phyloP scores from a whole-genome alignment of 2,797 vertebrate species.

The Scyliorhinus canicula region DNA sequence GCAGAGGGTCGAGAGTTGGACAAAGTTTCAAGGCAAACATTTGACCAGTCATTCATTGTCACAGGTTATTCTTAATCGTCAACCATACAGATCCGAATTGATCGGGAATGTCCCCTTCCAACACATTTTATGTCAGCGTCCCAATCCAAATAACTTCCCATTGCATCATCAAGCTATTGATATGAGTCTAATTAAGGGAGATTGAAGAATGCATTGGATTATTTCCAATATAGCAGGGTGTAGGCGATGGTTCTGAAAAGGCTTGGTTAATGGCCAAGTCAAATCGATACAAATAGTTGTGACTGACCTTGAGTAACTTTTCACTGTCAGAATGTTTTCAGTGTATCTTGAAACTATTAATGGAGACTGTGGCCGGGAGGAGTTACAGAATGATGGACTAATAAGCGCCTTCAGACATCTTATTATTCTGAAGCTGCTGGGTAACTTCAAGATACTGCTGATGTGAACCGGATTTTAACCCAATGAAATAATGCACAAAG shows the following conservation, averaged over 20 bases:
- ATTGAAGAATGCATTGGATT: neutral
- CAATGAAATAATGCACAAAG: neutral
- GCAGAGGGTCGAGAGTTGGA: too few relatives aligned
- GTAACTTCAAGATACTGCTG: neutral
- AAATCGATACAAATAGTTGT: neutral
- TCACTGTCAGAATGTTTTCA: neutral
- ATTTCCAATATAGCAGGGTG: neutral
- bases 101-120: neutral
- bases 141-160: neutral
- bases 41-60: neutral
- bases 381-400: neutral
- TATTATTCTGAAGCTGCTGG: neutral
- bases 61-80: neutral
- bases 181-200: neutral
- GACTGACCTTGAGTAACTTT: neutral
- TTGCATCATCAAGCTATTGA: neutral
- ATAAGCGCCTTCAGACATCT: neutral
- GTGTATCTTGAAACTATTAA: neutral
- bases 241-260: neutral
- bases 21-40: neutral
- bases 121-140: neutral
- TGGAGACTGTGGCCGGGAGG: neutral
- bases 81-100: neutral
- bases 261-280: neutral
- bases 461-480: neutral